Base-by-base conservation (phyloP, 2,888 invertebrate genomes). In the Acrobasis repandana region DNA sequence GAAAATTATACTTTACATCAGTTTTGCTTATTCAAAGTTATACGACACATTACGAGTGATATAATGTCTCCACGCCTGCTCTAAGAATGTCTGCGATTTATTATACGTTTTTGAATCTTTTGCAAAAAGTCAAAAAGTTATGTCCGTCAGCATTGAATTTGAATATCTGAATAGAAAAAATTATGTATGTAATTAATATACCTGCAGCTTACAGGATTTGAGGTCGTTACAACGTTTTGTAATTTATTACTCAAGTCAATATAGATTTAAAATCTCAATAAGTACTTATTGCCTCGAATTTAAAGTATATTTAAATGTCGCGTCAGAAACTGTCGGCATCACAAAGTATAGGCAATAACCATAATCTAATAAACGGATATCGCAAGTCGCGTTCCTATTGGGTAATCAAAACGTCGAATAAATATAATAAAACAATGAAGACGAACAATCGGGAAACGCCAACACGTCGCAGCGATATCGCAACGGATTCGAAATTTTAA, bases 401-500 rank as follows among this genome's bases (percentile, higher is more conserved):
- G 73, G 69, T 67, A 54, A 38, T 54, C 65, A 73, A 74, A 72
- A 72, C 67, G 64, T 68, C 66, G 66, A 67, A 66, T 65, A 67
- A 63, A 65, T 51, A 65, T 65, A 70, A 70, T 72, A 50, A 59
- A 62, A 62, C 59, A 62, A 67, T 48, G 71, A 75, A 80, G 82
- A 85, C 83, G 83, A 86, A 88, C 90, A 88, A 89, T 89, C 85
- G 86, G 83, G 83, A 86, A 88, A 88, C 83, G 86, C 85, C 85
- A 84, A 83, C 90, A 89, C 90, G 90, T 90, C 82, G 77, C 80
- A 71, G 78, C 91, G 87, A 90, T 90, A 91, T 90, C 88, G 87
- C 86, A 90, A 91, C 91, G 90, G 88, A 90, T 90, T 90, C 91
- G 85, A 91, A 90, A 91, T 91, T 90, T 90, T 89, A 92, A 92